Conservation (phyloP, 2,888 invertebrate species). For the Phyto melanocephala region DNA sequence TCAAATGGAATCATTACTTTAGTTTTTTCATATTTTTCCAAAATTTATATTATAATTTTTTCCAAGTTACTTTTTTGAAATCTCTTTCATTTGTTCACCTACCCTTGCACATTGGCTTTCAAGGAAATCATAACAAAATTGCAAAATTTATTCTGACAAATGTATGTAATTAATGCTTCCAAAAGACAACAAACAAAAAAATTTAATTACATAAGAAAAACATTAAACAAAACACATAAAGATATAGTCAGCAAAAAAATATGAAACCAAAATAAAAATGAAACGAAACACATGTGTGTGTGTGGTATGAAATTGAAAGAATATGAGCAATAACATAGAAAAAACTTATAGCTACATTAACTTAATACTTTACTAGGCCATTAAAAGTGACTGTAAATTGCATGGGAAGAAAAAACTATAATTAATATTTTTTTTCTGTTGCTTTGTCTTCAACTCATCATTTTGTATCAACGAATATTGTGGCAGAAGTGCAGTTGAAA, state of each 20-base stretch:
- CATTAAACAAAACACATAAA: not conserved
- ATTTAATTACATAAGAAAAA: constrained; percentile 30
- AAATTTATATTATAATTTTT: no score
- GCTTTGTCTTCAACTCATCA: not conserved
- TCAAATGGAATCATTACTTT: no score
- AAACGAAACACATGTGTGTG: constrained; percentile 31
- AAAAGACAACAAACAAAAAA: constrained; percentile 1
- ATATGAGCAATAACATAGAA: not conserved
- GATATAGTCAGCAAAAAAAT: constrained; percentile 17
- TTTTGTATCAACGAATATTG: constrained; percentile 7
- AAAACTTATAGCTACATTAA: not conserved
- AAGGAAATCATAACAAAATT: constrained; percentile 17
- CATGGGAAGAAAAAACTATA: constrained; percentile 6
- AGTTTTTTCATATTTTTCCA: no score
- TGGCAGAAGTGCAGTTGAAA: no score
- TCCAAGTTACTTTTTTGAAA: not conserved
- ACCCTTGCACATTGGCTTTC: constrained; percentile 14
- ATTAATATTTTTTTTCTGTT: not conserved
- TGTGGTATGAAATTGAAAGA: constrained; percentile 26
- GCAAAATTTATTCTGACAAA: constrained; percentile 11
- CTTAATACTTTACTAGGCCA: constrained; percentile 2
- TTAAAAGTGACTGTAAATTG: not conserved
- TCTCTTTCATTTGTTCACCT: not conserved
- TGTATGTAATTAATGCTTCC: not conserved
- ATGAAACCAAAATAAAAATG: not conserved